phyloP scores from a whole-genome alignment of 2,797 vertebrate species.

The Xiphophorus birchmanni region DNA sequence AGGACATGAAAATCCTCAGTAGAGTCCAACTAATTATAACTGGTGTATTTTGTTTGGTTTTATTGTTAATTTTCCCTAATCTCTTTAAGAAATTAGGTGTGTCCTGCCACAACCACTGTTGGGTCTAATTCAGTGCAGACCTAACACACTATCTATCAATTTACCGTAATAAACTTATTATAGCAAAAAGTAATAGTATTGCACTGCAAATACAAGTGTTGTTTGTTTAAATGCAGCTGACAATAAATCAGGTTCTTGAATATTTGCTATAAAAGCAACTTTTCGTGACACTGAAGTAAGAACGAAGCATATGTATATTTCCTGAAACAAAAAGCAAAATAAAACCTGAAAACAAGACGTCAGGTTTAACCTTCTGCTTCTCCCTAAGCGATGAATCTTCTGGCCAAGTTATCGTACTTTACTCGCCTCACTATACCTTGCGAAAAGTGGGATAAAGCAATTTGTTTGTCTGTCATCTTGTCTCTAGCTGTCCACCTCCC shows the following conservation, averaged over 20 bases:
- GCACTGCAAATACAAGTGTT: background rate
- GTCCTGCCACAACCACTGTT: background rate
- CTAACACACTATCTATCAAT: no score
- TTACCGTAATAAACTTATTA: background rate
- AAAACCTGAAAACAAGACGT: background rate
- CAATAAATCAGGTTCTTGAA: background rate
- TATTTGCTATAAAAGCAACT: background rate
- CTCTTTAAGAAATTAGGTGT: background rate
- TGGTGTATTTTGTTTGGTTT: background rate
- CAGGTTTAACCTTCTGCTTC: no score
- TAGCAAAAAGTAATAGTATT: background rate
- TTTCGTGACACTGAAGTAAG: background rate
- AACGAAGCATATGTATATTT: background rate
- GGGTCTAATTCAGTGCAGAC: background rate
- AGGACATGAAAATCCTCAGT: background rate
- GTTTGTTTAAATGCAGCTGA: background rate
- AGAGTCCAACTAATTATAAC: background rate
- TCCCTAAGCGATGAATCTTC: constrained; percentile 4
- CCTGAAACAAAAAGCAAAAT: background rate
- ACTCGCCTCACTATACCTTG: constrained; percentile 6
- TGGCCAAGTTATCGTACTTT: background rate
- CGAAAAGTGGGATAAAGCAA: constrained; percentile 26
- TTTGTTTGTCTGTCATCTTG: constrained; percentile 36
- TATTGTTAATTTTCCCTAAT: background rate
- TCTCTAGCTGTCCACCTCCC: constrained; percentile 37